phyloP scores from a whole-genome alignment of 1,140 invertebrate species.

The Pachyrhynchus sulphureomaculatus region DNA sequence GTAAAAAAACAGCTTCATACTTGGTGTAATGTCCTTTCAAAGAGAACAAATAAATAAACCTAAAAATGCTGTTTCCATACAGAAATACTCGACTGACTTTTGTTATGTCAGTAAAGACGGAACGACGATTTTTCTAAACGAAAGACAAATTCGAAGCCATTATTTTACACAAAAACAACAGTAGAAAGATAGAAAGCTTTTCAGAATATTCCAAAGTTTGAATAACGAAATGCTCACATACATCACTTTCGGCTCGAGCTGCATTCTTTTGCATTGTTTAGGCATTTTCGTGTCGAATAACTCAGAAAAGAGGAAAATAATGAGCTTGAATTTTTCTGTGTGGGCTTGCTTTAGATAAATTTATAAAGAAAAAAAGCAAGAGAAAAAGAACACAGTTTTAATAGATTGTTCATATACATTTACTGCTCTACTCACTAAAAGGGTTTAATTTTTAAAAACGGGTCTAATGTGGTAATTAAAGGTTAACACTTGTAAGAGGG shows the following conservation, averaged over 20 bases:
- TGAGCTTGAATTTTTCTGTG: neutral
- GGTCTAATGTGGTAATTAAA: too few relatives aligned
- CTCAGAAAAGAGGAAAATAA: neutral
- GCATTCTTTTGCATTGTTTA: constrained; percentile 16
- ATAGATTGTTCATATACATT: too few relatives aligned
- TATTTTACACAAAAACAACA: constrained; percentile 8
- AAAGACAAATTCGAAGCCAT: constrained; percentile 7
- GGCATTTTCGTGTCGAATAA: constrained; percentile 1
- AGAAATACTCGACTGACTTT: too few relatives aligned
- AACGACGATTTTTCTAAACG: constrained; percentile 6
- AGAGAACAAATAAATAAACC: too few relatives aligned
- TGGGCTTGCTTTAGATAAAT: neutral
- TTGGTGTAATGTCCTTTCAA: too few relatives aligned
- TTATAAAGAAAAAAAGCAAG: neutral
- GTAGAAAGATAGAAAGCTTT: constrained; percentile 7
- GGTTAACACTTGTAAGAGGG: too few relatives aligned
- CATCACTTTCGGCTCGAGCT: constrained; percentile 7
- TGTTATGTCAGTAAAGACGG: constrained; percentile 1
- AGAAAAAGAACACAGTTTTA: too few relatives aligned
- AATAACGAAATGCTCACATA: constrained; percentile 10
- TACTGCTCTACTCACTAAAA: too few relatives aligned
- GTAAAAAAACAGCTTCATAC: too few relatives aligned
- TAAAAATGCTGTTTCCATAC: too few relatives aligned
- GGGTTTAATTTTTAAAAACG: too few relatives aligned
- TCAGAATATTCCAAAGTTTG: too few relatives aligned